Evolutionary conservation across 2,113 vertebrate species (phyloP).

Genomic region (Chlamydotis undulata): DNA sequence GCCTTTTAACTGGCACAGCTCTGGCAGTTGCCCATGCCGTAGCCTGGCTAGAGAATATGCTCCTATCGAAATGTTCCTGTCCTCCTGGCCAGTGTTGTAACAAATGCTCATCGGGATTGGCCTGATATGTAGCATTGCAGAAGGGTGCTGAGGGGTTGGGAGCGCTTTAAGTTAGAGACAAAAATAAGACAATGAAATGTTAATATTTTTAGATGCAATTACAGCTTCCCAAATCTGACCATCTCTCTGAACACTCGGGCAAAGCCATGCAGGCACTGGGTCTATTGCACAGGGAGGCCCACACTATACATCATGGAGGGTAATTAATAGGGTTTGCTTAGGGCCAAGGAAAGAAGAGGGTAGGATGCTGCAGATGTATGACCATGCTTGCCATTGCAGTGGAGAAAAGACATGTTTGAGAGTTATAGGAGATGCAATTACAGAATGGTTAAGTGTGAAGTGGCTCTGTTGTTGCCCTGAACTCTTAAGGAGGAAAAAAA

Average conservation of each 20-base stretch:
- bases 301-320: neutral
- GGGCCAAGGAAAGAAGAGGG: neutral
- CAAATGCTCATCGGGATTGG: neutral
- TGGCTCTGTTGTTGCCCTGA: neutral
- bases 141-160: neutral
- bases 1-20: neutral
- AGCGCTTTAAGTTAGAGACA: neutral
- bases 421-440: neutral
- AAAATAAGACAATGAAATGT: neutral
- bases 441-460: neutral
- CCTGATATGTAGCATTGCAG: rapidly evolving
- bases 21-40: neutral
- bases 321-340: neutral
- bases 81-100: neutral
- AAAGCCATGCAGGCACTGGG: neutral
- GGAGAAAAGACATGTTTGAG: neutral
- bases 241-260: neutral
- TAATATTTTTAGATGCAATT: neutral
- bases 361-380: no score
- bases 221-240: neutral
- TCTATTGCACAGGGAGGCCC: neutral
- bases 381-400: neutral
- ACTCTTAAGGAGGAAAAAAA: neutral
- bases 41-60: neutral
- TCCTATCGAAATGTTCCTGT: neutral